phyloP scores from a whole-genome alignment of 2,797 vertebrate genomes.

The Cossypha polioptera region DNA sequence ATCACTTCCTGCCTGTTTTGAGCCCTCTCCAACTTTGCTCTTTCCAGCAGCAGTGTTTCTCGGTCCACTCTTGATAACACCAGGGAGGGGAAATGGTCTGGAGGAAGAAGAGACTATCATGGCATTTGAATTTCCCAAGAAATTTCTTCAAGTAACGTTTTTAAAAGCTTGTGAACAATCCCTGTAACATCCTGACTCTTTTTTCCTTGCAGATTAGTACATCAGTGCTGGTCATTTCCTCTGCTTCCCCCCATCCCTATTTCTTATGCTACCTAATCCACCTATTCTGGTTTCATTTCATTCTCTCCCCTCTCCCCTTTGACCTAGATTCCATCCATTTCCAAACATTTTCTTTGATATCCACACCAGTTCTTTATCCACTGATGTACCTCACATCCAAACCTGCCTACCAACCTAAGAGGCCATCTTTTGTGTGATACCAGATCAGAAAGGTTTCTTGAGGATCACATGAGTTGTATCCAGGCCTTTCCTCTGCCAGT shows the following conservation, averaged over 20 bases:
- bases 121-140: constrained; percentile 39
- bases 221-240: background rate
- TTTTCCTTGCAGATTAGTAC: constrained; percentile 40
- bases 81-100: constrained; percentile 8
- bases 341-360: constrained; percentile 5
- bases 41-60: constrained; percentile 19
- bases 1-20: constrained; percentile 28
- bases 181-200: constrained; percentile 24
- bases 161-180: constrained; percentile 18
- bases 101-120: constrained; percentile 28
- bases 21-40: constrained; percentile 4
- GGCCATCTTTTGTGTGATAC: background rate
- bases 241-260: background rate
- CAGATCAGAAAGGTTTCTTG: constrained; percentile 27
- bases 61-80: background rate
- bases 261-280: background rate
- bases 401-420: constrained; percentile 3
- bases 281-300: background rate
- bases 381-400: background rate
- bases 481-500: constrained; percentile 30
- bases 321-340: background rate
- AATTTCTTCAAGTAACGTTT: constrained; percentile 13
- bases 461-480: constrained; percentile 21
- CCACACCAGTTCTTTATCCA: background rate
- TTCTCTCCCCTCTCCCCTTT: background rate